These are phyloP conservation scores for Hyphantria cunea DNA, from an alignment of 1,140 invertebrate species.

Conservation along the genomic window DNA sequence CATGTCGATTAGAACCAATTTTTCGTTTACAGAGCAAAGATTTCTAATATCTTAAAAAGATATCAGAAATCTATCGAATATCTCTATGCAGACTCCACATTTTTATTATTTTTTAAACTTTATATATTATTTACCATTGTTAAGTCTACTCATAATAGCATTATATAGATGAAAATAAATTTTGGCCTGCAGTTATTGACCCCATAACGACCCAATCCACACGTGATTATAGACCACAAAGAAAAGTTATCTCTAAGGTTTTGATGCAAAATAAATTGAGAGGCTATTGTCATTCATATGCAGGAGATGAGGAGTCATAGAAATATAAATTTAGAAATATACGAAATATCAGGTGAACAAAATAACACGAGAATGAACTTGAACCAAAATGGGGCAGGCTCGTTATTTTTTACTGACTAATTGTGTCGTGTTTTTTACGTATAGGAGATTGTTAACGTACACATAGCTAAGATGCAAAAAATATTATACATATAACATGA, in stretches of 20 bases:
- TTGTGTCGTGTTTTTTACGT: constrained; percentile 4
- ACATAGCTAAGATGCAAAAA: not conserved
- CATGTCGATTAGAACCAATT: constrained; percentile 9
- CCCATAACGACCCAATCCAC: constrained; percentile 73
- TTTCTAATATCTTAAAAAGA: not conserved
- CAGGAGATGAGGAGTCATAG: not conserved
- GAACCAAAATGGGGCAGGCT: constrained; percentile 57
- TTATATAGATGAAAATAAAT: constrained; percentile 42
- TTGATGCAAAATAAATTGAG: not conserved
- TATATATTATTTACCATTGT: too few relatives aligned
- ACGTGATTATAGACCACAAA: constrained; percentile 76
- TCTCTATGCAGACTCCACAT: too few relatives aligned
- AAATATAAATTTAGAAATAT: constrained; percentile 20
- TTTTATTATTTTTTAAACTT: too few relatives aligned
- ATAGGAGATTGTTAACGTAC: not conserved
- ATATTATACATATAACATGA: constrained; percentile 52
- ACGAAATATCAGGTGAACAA: constrained; percentile 37
- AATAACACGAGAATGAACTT: constrained; percentile 60
- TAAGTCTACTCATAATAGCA: too few relatives aligned
- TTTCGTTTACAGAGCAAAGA: constrained; percentile 9
- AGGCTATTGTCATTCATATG: not conserved
- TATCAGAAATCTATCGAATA: not conserved
- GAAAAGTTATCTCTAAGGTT: constrained; percentile 35
- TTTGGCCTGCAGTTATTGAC: constrained; percentile 74
- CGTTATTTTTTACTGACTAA: constrained; percentile 18